phyloP scores from a whole-genome alignment of 2,888 invertebrate species.

The Dorcus hopei region DNA sequence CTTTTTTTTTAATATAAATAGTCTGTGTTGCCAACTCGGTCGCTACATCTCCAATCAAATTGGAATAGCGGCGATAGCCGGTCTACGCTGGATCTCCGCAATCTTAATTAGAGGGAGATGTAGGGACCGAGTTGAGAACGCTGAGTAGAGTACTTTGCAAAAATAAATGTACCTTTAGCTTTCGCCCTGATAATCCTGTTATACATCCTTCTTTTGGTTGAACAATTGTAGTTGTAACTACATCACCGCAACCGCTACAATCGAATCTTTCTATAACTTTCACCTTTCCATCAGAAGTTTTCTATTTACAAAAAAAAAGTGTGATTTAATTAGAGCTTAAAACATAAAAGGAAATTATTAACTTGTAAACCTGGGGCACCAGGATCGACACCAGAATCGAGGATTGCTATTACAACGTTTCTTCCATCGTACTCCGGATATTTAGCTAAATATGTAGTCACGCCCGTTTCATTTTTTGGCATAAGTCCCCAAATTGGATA shows the following conservation, averaged over 20 bases:
- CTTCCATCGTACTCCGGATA: constrained; percentile 90
- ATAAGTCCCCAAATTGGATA: constrained; percentile 84
- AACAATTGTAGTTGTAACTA: constrained; percentile 80
- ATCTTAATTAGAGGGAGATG: too few species aligned
- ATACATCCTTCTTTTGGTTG: constrained; percentile 69
- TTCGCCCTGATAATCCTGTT: constrained; percentile 83
- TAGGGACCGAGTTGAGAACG: too few species aligned
- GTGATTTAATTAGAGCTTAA: background rate
- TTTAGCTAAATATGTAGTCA: constrained; percentile 80
- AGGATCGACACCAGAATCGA: constrained; percentile 98
- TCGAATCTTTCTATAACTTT: constrained; percentile 95
- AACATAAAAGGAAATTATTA: background rate
- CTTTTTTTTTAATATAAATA: too few species aligned
- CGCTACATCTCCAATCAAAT: too few species aligned
- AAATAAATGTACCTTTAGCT: constrained; percentile 68
- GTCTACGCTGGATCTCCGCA: too few species aligned
- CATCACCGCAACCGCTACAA: constrained; percentile 96
- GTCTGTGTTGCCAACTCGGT: too few species aligned
- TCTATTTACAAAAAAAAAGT: constrained; percentile 54
- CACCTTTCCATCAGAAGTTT: constrained; percentile 80
- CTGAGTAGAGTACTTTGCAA: background rate
- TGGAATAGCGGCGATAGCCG: too few species aligned
- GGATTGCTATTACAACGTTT: constrained; percentile 87
- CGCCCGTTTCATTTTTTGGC: constrained; percentile 94
- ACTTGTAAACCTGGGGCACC: constrained; percentile 93